Conservation (phyloP, 2,888 invertebrate genomes). For the Pegoplata infirma region DNA sequence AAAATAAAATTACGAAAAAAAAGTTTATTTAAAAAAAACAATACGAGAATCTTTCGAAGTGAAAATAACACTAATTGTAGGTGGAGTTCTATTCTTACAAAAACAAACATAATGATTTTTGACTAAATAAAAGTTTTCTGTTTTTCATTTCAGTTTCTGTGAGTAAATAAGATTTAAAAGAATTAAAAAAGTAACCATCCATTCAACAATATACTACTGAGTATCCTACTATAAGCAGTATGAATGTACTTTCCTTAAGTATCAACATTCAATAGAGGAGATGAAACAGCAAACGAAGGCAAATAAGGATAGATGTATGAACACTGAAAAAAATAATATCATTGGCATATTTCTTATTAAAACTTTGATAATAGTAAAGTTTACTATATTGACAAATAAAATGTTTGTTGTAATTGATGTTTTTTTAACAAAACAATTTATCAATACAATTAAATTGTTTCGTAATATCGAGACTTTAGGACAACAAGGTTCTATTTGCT, state of each 20-base stretch:
- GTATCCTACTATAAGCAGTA: too few species aligned
- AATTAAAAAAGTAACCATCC: conserved; percentile 36
- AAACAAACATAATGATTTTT: conserved; percentile 33
- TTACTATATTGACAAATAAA: too few species aligned
- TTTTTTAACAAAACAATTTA: too few species aligned
- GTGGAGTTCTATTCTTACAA: conserved; percentile 1
- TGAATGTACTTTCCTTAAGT: neutral
- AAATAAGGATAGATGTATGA: conserved; percentile 9
- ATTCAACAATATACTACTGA: neutral
- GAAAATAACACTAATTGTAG: conserved; percentile 48
- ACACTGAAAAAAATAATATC: neutral
- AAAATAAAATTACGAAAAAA: conserved; percentile 2
- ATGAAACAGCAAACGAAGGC: conserved; percentile 3
- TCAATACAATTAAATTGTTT: too few species aligned
- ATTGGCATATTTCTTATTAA: too few species aligned
- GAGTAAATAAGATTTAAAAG: conserved; percentile 48
- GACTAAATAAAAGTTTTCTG: conserved; percentile 45
- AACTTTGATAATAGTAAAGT: too few species aligned
- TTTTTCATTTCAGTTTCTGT: conserved; percentile 13
- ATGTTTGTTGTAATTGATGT: too few species aligned
- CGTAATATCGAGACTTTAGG: too few species aligned
- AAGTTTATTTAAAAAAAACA: conserved; percentile 22
- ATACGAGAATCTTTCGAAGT: conserved; percentile 19
- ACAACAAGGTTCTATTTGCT: too few species aligned
- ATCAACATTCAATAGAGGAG: neutral